Evolutionary conservation across 2,113 vertebrate species (phyloP), one percentile per base, ranked within the genome.

Genomic region (Podilymbus podiceps): DNA sequence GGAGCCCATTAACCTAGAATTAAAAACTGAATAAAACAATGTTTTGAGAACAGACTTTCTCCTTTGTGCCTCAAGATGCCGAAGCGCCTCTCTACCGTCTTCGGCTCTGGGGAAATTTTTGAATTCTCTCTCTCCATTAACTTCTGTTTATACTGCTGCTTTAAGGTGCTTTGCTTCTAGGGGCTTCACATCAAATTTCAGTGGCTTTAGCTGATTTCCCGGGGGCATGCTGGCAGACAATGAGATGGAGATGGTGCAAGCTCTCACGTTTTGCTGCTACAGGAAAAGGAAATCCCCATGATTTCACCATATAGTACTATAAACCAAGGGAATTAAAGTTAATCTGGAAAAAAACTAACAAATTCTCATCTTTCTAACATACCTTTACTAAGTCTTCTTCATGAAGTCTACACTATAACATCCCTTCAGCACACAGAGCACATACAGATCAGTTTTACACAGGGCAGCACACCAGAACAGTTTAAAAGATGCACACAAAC

Each of bases 201-300:
- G 78, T 23, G 88, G 50, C 81, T 93, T 92, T 58, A 89, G 55
- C 71, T 71, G 47, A 93, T 88, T 93, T 93, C 90, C 89, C 87
- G 49, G 69, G 30, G 69, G 92, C 62, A 89, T 1, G 5, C 42
- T 93, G 77, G 42, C 77, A 89, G 63, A 77, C 71, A 79, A 72
- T 12, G 55, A 83, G 55, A 85, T 75, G 20, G 72, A 95, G 89
- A 82, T 60, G 27, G 73, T 88, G 67, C 53, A 90, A 93, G 82
- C 50, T 83, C 69, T 88, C 89, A 79, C 46, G 46, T 91, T 96
- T 82, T 92, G 77, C 94, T 85, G 77, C 78, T 85, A 74, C 73
- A 88, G 77, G 85, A 95, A 97, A 91, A 95, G 81, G 87, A 94
- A 97, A 95, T 94, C 76, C 91, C 91, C 78, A 27, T 23, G 46